Percentiles rank a stretch among this genome's conserved stretches.
These are phyloP conservation scores for Gadus macrocephalus DNA, from an alignment of 2,113 vertebrate species.

Conservation along the genomic window DNA sequence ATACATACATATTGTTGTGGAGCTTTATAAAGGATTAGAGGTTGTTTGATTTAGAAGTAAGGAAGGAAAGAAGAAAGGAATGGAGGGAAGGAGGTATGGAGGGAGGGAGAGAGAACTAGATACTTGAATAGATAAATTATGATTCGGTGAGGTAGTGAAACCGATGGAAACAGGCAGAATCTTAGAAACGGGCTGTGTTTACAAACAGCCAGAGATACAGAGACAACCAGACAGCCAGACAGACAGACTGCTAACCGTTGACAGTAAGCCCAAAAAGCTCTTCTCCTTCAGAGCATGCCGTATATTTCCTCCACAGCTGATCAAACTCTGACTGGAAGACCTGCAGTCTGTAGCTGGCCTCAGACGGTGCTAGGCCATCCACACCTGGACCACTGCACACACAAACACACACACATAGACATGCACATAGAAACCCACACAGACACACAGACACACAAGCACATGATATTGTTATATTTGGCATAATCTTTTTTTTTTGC, in stretches of 20 bases:
- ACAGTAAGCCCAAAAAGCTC: conserved; percentile 79
- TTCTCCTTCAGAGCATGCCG: conserved; percentile 74
- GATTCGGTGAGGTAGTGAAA: too few species aligned
- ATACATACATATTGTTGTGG: too few species aligned
- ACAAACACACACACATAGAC: conserved; percentile 1
- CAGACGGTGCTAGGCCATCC: conserved; percentile 68
- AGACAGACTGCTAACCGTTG: conserved; percentile 56
- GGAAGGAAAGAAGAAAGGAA: background rate
- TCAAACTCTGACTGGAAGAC: conserved; percentile 78
- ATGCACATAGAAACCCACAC: background rate
- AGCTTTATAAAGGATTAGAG: too few species aligned
- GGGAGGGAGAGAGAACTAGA: background rate
- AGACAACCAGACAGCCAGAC: background rate
- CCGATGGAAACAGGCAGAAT: background rate
- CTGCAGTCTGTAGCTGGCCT: conserved; percentile 78
- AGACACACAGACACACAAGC: background rate
- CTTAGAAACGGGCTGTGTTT: background rate
- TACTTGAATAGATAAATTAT: too few species aligned
- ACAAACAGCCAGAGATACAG: background rate
- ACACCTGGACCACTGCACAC: conserved; percentile 67
- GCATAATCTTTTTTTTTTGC: background rate
- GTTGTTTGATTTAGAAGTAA: background rate
- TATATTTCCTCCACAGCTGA: conserved; percentile 77
- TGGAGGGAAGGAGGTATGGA: background rate
- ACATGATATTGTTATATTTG: too few species aligned